Evolutionary conservation across 2,113 vertebrate genomes (phyloP).

Genomic region (Ancistrus triradiatus): DNA sequence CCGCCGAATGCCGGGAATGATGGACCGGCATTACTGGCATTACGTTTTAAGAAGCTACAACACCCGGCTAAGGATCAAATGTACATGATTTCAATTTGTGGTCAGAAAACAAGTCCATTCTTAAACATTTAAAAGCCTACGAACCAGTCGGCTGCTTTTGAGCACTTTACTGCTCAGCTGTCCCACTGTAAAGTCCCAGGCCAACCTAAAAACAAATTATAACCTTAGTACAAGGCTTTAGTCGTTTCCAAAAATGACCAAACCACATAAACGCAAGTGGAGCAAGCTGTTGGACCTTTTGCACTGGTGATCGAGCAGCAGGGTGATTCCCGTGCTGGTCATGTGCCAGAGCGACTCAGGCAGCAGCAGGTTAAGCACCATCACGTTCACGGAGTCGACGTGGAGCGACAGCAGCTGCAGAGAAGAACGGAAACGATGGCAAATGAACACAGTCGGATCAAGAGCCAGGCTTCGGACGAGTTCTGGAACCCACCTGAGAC

Average conservation of each 20-base stretch:
- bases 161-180: conserved; percentile 94
- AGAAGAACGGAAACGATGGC: conserved; percentile 4
- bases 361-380: conserved; percentile 86
- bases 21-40: too few relatives aligned
- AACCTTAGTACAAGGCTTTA: neutral
- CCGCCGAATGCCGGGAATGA: too few relatives aligned
- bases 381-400: conserved; percentile 86
- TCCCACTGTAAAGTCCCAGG: conserved; percentile 78
- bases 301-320: conserved; percentile 80
- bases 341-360: conserved; percentile 94
- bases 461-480: too few relatives aligned
- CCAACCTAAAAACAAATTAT: conserved; percentile 63
- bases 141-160: conserved; percentile 89
- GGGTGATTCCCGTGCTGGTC: conserved; percentile 76
- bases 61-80: too few relatives aligned
- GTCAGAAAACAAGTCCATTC: neutral
- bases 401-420: conserved; percentile 85
- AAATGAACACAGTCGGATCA: neutral
- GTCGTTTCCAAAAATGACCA: neutral
- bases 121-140: conserved; percentile 44
- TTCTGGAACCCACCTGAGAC: conserved; percentile 75
- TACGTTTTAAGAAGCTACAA: too few relatives aligned
- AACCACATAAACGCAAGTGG: neutral
- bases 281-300: conserved; percentile 57
- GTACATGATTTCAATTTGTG: too few relatives aligned